These are phyloP conservation scores for Meleagris gallopavo DNA, from an alignment of 2,113 vertebrate genomes.

Conservation along the genomic window DNA sequence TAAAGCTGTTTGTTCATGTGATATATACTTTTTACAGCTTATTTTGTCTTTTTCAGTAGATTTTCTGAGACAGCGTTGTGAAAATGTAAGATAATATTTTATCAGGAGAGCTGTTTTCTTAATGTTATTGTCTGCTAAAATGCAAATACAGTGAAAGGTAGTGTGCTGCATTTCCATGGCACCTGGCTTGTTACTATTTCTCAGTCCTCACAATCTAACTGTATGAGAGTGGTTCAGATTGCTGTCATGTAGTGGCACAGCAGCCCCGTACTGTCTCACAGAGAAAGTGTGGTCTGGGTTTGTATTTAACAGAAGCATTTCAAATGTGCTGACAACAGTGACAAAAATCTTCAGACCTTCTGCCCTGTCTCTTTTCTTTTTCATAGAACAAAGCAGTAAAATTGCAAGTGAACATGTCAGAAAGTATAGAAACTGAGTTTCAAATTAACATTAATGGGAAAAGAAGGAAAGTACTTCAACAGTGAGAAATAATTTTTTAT, in stretches of 20 bases:
- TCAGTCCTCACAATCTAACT: background rate
- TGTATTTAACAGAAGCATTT: slow-evolving; percentile 23
- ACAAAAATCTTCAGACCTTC: slow-evolving; percentile 53
- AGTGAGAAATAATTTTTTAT: background rate
- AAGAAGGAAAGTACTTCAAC: background rate
- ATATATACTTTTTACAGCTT: background rate
- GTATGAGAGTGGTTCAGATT: background rate
- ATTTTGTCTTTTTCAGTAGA: background rate
- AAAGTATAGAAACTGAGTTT: slow-evolving; percentile 8
- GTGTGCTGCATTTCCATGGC: background rate
- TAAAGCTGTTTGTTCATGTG: background rate
- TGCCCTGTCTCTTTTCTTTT: background rate
- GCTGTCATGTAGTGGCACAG: background rate
- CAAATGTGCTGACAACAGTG: slow-evolving; percentile 39
- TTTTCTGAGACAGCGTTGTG: background rate
- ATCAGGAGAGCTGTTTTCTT: background rate
- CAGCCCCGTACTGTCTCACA: slow-evolving; percentile 2
- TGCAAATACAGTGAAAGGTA: background rate
- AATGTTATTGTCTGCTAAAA: background rate
- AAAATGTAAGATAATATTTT: background rate
- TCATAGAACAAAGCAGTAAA: background rate
- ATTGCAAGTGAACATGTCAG: slow-evolving; percentile 41
- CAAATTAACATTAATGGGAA: slow-evolving; percentile 18
- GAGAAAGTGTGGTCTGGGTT: background rate
- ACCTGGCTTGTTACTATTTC: background rate